Evolutionary conservation across 2,888 invertebrate genomes (phyloP).

Genomic region (Hofmannophila pseudospretella): DNA sequence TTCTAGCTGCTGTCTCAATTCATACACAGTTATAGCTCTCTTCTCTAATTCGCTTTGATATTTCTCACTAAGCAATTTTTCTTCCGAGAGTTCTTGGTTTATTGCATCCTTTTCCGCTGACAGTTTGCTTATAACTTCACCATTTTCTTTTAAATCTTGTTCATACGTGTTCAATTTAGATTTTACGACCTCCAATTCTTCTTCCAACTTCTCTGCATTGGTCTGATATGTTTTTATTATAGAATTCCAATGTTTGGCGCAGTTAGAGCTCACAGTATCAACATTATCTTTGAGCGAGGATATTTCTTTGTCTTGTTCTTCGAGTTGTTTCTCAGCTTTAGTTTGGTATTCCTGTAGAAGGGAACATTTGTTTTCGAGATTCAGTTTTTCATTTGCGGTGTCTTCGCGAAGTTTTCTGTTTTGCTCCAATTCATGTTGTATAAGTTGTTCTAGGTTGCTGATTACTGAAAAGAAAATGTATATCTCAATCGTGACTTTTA

Average conservation of each 20-base stretch:
- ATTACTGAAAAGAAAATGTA: constrained; percentile 38
- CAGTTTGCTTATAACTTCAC: constrained; percentile 20
- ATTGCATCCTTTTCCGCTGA: constrained; percentile 34
- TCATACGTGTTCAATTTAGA: neutral
- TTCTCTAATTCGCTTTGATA: constrained; percentile 27
- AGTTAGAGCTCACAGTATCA: neutral
- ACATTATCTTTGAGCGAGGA: constrained; percentile 13
- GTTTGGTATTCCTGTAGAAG: constrained; percentile 41
- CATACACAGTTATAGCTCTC: constrained; percentile 22
- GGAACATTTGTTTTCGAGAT: constrained; percentile 36
- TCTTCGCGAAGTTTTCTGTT: constrained; percentile 30
- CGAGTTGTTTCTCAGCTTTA: constrained; percentile 41
- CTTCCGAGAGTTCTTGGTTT: constrained; percentile 37
- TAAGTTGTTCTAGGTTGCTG: constrained; percentile 31
- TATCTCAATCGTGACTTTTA: too few species aligned
- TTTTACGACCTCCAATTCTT: constrained; percentile 27
- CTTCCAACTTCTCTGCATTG: constrained; percentile 15
- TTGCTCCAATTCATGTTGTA: constrained; percentile 32
- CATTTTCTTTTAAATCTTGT: constrained; percentile 11
- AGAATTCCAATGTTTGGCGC: constrained; percentile 2
- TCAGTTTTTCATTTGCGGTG: constrained; percentile 31
- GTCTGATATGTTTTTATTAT: neutral
- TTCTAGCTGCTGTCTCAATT: constrained; percentile 29
- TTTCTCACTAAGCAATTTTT: constrained; percentile 31
- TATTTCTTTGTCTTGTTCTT: constrained; percentile 39